Percentiles rank a stretch among this genome's conserved stretches.
phyloP scores from a whole-genome alignment of 2,888 invertebrate species.

The Sminthurinus aureus region DNA sequence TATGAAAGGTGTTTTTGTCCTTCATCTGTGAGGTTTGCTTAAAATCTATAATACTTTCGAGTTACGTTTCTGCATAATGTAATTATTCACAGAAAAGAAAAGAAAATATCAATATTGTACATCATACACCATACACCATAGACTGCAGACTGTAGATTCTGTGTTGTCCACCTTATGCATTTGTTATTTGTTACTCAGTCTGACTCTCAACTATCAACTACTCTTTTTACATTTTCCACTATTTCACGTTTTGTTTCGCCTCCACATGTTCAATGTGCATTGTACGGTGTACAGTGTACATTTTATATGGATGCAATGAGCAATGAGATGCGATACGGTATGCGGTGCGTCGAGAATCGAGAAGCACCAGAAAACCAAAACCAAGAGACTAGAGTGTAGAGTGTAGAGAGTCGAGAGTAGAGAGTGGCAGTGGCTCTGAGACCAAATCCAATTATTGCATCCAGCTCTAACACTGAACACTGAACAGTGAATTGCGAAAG shows the following conservation, averaged over 20 bases:
- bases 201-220: background rate
- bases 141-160: background rate
- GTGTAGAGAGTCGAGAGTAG: background rate
- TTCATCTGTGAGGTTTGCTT: conserved; percentile 6
- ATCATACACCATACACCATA: background rate
- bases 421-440: conserved; percentile 26
- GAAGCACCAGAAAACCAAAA: no score
- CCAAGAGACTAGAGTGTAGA: no score
- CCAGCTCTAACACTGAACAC: conserved; percentile 31
- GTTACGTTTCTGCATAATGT: conserved; percentile 21
- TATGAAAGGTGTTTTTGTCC: no score
- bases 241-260: conserved; percentile 27
- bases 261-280: no score
- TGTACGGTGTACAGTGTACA: no score
- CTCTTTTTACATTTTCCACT: background rate
- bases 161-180: no score
- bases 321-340: no score
- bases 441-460: conserved; percentile 43
- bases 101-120: background rate
- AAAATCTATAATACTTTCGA: no score
- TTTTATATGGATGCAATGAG: no score
- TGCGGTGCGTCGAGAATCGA: no score
- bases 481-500: conserved; percentile 33
- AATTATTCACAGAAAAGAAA: background rate
- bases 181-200: no score